phyloP scores from a whole-genome alignment of 2,113 vertebrate genomes.

The Polyodon spathula region DNA sequence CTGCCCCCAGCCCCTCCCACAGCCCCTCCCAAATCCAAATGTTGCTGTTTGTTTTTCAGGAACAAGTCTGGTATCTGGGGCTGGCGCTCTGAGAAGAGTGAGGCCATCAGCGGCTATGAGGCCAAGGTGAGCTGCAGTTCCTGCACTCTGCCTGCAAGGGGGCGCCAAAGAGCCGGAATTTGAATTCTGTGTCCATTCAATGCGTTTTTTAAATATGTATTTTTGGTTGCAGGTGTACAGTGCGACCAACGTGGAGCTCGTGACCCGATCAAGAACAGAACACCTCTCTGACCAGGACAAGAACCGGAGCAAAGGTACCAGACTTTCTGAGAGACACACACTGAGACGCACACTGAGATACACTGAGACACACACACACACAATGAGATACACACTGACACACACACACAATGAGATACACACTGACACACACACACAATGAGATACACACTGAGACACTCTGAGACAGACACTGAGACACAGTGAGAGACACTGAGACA shows the following conservation, averaged over 20 bases:
- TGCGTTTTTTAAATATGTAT: too few species aligned
- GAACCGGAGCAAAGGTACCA: slow-evolving; percentile 58
- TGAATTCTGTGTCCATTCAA: not conserved
- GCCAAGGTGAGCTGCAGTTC: slow-evolving; percentile 67
- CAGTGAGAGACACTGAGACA: too few species aligned
- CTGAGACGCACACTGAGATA: too few species aligned
- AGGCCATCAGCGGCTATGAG: slow-evolving; percentile 84
- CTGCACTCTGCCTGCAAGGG: not conserved
- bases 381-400: too few species aligned
- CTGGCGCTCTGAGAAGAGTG: slow-evolving; percentile 91
- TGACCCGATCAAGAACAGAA: slow-evolving; percentile 64
- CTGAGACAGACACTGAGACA: too few species aligned
- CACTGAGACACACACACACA: too few species aligned
- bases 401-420: too few species aligned
- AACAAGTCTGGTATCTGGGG: slow-evolving; percentile 96
- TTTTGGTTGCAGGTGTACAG: slow-evolving; percentile 55
- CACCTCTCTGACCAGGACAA: slow-evolving; percentile 72
- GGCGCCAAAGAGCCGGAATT: too few species aligned
- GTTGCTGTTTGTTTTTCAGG: slow-evolving; percentile 44
- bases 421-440: too few species aligned
- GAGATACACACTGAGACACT: not conserved
- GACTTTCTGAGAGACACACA: not conserved
- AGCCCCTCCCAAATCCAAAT: too few species aligned
- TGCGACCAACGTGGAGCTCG: slow-evolving; percentile 65
- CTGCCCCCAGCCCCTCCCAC: too few species aligned